These are phyloP conservation scores for Tipula helvola DNA, from an alignment of 2,888 invertebrate species.

Conservation along the genomic window DNA sequence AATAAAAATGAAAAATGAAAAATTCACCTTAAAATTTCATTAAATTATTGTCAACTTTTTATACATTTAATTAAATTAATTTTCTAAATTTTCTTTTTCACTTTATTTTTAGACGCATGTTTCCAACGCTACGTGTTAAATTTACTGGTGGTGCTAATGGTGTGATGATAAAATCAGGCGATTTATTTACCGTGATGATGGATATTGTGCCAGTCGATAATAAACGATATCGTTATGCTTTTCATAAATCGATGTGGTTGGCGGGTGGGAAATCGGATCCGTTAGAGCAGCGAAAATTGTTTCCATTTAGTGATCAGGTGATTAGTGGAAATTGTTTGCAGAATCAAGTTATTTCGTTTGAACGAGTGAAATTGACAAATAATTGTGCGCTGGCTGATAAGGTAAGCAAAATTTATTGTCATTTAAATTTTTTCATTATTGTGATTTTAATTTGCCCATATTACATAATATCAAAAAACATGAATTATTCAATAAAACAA, in stretches of 20 bases:
- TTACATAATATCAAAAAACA: too few relatives aligned
- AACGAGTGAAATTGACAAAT: background rate
- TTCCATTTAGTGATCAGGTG: background rate
- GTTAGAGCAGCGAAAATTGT: background rate
- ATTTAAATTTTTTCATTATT: too few relatives aligned
- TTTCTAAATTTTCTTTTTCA: background rate
- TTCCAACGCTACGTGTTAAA: background rate
- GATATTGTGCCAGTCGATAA: background rate
- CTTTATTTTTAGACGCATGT: background rate
- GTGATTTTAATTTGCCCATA: too few relatives aligned
- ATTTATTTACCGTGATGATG: background rate
- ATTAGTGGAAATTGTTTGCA: background rate
- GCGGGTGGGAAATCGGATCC: background rate
- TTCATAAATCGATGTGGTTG: background rate
- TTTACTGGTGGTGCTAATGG: background rate
- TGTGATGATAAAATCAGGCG: background rate
- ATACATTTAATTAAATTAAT: background rate
- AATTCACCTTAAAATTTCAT: background rate
- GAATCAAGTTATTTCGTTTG: background rate
- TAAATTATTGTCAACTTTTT: background rate
- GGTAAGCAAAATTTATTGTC: too few relatives aligned
- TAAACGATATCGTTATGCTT: background rate
- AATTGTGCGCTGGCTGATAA: too few relatives aligned
- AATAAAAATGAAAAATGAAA: background rate
- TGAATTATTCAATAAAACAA: too few relatives aligned